Evolutionary conservation across 2,888 invertebrate genomes (phyloP), one percentile per base, ranked within the genome.

Genomic region (Ptilodon capucinus): DNA sequence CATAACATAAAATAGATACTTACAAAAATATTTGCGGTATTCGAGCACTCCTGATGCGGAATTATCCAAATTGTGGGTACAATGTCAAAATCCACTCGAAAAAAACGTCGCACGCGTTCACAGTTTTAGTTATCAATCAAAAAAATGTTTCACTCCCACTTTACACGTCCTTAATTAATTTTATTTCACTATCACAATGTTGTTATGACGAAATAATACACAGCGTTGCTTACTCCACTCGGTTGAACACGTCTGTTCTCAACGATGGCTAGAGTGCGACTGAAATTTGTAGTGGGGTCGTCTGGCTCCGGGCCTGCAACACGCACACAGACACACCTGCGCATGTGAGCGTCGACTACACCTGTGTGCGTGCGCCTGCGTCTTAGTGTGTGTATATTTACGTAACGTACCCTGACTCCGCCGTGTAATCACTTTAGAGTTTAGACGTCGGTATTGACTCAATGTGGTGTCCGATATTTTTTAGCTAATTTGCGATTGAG

Each of bases 11-110:
- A 54, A 62, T 69, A n/a, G 55, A 82, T 89, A 90, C 91, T 90
- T 84, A 91, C 91, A 69, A 84, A 91, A 91, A 90, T 91, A 90
- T 89, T 91, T 91, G 90, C 91, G 84, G 86, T 76, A 72, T 86
- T 80, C 58, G 70, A 63, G 73, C 64, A 79, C 87, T 85, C 86
- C 84, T 84, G 79, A 71, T 79, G 75, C 74, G 86, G 85, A 90
- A 88, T 86, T 91, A 90, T 90, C 91, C 90, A 89, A 89, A 84
- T 84, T 64, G 79, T 76, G 84, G 80, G 76, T 79, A 81, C 71
- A 82, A 85, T 87, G 74, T 81, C 81, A 86, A 81, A 86, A 86
- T 81, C 84, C 86, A 86, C 81, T 25, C 16, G n/a, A 73, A 71
- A 76, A 80, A 79, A 71, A 60, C 56, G 79, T 74, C 74, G 57